Evolutionary conservation across 2,113 vertebrate species (phyloP).

Genomic region (Xiphophorus hellerii): DNA sequence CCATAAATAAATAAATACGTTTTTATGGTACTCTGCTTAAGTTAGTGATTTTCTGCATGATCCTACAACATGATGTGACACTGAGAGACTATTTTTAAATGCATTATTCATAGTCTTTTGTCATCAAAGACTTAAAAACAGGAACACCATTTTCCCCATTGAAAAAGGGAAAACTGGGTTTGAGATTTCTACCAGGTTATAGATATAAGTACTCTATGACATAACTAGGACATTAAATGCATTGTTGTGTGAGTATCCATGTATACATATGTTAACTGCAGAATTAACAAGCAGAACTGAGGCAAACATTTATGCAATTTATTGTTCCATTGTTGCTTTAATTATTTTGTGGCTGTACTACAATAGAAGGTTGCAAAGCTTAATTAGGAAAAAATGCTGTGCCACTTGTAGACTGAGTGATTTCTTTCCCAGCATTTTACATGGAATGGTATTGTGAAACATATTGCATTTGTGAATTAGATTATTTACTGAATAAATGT

Average conservation of each 20-base stretch:
- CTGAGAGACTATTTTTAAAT: not conserved
- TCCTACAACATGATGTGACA: not conserved
- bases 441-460: not conserved
- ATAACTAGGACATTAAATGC: not conserved
- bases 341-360: slow-evolving; percentile 10
- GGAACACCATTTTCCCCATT: not conserved
- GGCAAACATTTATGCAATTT: not conserved
- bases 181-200: not conserved
- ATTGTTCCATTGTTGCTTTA: slow-evolving; percentile 27
- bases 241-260: not conserved
- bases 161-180: not conserved
- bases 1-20: not conserved
- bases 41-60: slow-evolving; percentile 3
- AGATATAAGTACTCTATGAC: not conserved
- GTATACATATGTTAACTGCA: not conserved
- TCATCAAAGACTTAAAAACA: not conserved
- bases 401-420: not conserved
- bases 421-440: not conserved
- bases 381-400: slow-evolving; percentile 23
- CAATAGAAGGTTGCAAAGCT: slow-evolving; percentile 6
- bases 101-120: not conserved
- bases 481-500: slow-evolving; percentile 13
- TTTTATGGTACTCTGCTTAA: slow-evolving; percentile 7
- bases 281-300: not conserved
- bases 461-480: not conserved